A percentile compares a stretch with the other conserved stretches of the same genome.
Conservation (phyloP, 92 coral and sea anemone genomes). For the Actinernus sp. region DNA sequence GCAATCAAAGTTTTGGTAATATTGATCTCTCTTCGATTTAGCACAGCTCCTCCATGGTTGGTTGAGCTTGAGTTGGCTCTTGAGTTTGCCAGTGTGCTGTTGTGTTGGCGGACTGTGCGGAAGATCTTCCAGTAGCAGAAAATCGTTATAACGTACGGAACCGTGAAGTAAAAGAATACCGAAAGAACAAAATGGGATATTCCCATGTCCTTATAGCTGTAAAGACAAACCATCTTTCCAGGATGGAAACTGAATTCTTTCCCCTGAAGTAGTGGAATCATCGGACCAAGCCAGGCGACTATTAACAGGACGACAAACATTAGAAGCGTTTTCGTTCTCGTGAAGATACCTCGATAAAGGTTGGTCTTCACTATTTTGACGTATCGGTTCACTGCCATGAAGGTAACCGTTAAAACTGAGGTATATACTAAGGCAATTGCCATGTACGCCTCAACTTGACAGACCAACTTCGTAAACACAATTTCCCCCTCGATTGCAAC, state of each 20-base stretch:
- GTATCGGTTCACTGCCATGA: slow-evolving; percentile 24
- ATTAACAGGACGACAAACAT: neutral
- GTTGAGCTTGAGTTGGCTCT: neutral
- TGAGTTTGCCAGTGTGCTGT: neutral
- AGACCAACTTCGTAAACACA: neutral
- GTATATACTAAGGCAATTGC: slow-evolving; percentile 1
- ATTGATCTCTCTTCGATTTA: slow-evolving; percentile 6
- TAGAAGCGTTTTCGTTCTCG: slow-evolving; percentile 2
- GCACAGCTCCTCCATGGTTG: neutral
- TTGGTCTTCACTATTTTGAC: slow-evolving; percentile 13
- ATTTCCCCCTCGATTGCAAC: slow-evolving; percentile 1
- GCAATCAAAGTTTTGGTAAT: slow-evolving; percentile 10
- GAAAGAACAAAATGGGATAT: neutral
- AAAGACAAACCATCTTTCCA: slow-evolving; percentile 15
- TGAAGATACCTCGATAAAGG: slow-evolving; percentile 1
- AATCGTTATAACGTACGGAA: slow-evolving; percentile 13
- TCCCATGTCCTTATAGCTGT: neutral
- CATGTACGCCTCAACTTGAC: neutral
- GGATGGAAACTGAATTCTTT: slow-evolving; percentile 7
- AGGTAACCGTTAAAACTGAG: slow-evolving; percentile 11
- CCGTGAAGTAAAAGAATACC: neutral
- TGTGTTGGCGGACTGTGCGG: slow-evolving; percentile 13
- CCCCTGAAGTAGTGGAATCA: slow-evolving; percentile 1
- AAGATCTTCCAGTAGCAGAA: slow-evolving; percentile 4
- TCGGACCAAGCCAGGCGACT: slow-evolving; percentile 12